These are phyloP conservation scores for Macrocentrus cingulum DNA, from an alignment of 1,140 invertebrate genomes.

Conservation along the genomic window DNA sequence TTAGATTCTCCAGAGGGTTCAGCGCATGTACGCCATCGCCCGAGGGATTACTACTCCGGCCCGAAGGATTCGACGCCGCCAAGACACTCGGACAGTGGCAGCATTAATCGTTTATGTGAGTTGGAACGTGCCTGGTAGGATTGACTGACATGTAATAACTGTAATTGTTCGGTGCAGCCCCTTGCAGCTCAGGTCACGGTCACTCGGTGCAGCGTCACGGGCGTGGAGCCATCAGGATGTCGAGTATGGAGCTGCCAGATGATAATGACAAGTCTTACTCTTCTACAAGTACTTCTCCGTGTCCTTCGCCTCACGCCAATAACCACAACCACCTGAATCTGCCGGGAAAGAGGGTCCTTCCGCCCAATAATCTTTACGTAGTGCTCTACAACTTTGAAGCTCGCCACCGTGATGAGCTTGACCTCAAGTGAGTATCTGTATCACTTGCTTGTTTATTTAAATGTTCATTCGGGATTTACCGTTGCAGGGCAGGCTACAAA, in stretches of 20 bases:
- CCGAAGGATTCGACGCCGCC: constrained; percentile 59
- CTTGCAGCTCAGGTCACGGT: constrained; percentile 77
- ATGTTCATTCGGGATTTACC: neutral
- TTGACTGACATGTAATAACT: too few relatives aligned
- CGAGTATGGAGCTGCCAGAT: constrained; percentile 87
- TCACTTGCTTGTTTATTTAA: neutral
- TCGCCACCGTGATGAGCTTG: constrained; percentile 89
- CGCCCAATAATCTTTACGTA: constrained; percentile 91
- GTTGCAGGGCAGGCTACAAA: constrained; percentile 83
- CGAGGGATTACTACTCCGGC: constrained; percentile 59
- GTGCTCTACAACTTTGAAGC: constrained; percentile 95
- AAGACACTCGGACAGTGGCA: constrained; percentile 62
- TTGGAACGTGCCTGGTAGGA: constrained; percentile 11
- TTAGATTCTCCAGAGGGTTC: constrained; percentile 93
- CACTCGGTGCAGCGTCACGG: constrained; percentile 49
- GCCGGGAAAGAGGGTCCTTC: constrained; percentile 59
- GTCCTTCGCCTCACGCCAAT: constrained; percentile 74
- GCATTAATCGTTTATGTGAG: constrained; percentile 60
- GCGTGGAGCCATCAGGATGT: constrained; percentile 78
- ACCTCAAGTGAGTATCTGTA: constrained; percentile 83
- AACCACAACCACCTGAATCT: constrained; percentile 54
- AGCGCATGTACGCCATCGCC: constrained; percentile 77
- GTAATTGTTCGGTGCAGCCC: constrained; percentile 65
- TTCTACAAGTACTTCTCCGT: constrained; percentile 88
- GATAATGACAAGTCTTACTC: constrained; percentile 89